Conservation (phyloP, 2,888 invertebrate genomes). For the Agrotis clavis region DNA sequence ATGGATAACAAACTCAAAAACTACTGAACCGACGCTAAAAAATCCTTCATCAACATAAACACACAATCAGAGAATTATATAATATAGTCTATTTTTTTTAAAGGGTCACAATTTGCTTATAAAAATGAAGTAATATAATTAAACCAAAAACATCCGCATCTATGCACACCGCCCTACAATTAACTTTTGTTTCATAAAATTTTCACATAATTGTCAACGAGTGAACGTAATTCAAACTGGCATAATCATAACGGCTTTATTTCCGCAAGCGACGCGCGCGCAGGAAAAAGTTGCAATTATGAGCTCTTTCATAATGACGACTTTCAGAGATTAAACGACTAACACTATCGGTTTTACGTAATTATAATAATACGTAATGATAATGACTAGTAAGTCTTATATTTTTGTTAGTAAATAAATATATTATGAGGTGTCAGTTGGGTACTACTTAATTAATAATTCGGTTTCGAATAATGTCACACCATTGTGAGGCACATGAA, state of each 20-base stretch:
- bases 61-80: too few species aligned
- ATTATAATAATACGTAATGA: slow-evolving; percentile 50
- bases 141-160: slow-evolving; percentile 13
- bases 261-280: slow-evolving; percentile 58
- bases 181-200: slow-evolving; percentile 61
- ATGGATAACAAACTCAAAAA: too few species aligned
- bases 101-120: not conserved
- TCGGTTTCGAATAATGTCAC: not conserved
- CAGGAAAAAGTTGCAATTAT: slow-evolving; percentile 66
- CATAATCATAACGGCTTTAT: slow-evolving; percentile 57
- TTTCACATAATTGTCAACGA: slow-evolving; percentile 63
- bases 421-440: not conserved
- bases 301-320: slow-evolving; percentile 56
- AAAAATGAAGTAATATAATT: slow-evolving; percentile 27
- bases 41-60: too few species aligned
- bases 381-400: slow-evolving; percentile 18
- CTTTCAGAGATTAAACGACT: slow-evolving; percentile 45
- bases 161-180: slow-evolving; percentile 51
- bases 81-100: too few species aligned
- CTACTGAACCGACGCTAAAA: too few species aligned
- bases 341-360: slow-evolving; percentile 51
- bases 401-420: slow-evolving; percentile 14
- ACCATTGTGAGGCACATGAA: not conserved
- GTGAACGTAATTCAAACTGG: slow-evolving; percentile 62
- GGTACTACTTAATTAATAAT: not conserved